Evolutionary conservation across 2,888 invertebrate genomes (phyloP).

Genomic region (Bruchidius siliquastri): DNA sequence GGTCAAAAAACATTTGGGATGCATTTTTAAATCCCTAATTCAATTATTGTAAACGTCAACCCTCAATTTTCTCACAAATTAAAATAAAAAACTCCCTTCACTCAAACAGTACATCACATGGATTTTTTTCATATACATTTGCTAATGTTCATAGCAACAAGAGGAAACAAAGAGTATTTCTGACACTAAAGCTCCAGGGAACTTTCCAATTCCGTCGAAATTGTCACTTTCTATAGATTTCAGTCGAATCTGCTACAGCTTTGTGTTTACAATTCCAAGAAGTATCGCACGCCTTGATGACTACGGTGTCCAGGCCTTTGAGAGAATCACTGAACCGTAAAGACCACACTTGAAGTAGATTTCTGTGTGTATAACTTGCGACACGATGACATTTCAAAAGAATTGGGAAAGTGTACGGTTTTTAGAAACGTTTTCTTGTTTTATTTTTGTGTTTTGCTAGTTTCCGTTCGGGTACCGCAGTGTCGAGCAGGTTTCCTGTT

Average conservation of each 20-base stretch:
- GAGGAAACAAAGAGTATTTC: neutral
- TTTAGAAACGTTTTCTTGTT: neutral
- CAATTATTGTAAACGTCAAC: too few relatives aligned
- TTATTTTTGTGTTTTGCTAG: neutral
- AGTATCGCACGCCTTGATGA: neutral
- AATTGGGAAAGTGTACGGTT: neutral
- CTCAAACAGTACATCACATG: too few relatives aligned
- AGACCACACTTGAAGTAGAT: neutral
- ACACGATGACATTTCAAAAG: neutral
- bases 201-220: neutral
- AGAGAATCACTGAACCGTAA: neutral
- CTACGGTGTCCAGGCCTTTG: neutral
- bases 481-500: neutral
- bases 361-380: neutral
- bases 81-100: too few relatives aligned
- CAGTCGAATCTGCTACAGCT: neutral
- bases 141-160: too few relatives aligned
- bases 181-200: neutral
- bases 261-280: neutral
- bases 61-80: too few relatives aligned
- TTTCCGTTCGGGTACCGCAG: neutral
- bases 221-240: neutral
- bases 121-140: too few relatives aligned
- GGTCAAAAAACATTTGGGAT: too few relatives aligned
- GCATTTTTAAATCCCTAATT: too few relatives aligned